phyloP scores from a whole-genome alignment of 2,113 vertebrate genomes.

The Geococcyx californianus region DNA sequence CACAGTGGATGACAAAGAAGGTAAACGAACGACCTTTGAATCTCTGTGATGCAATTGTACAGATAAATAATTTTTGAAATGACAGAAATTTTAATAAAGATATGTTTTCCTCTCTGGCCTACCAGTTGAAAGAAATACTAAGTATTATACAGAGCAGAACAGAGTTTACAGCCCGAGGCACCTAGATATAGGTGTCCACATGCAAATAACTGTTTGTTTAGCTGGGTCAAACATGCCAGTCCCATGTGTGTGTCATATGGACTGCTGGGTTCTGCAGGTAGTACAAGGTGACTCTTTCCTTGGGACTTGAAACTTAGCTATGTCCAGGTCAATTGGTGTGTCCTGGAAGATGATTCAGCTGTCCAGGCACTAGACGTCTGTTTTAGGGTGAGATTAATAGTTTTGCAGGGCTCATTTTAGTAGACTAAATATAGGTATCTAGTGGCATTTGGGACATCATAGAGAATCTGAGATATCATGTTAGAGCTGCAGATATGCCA shows the following conservation, averaged over 20 bases:
- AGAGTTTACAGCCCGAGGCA: not conserved
- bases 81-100: not conserved
- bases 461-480: not conserved
- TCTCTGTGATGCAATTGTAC: not conserved
- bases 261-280: not conserved
- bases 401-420: not conserved
- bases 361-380: not conserved
- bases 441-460: fast-evolving
- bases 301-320: not conserved
- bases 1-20: not conserved
- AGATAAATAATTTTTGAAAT: not conserved
- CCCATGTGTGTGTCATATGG: not conserved
- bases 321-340: not conserved
- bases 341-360: not conserved
- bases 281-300: not conserved
- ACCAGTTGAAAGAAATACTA: not conserved
- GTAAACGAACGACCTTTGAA: not conserved
- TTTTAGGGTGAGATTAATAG: not conserved
- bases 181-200: not conserved
- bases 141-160: not conserved
- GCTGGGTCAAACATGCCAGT: not conserved
- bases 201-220: not conserved
- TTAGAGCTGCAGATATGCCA: not conserved
- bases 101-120: not conserved
- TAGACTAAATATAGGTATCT: not conserved